Base-by-base conservation (phyloP, 2,797 vertebrate species). In the Poeciliopsis presidionis region DNA sequence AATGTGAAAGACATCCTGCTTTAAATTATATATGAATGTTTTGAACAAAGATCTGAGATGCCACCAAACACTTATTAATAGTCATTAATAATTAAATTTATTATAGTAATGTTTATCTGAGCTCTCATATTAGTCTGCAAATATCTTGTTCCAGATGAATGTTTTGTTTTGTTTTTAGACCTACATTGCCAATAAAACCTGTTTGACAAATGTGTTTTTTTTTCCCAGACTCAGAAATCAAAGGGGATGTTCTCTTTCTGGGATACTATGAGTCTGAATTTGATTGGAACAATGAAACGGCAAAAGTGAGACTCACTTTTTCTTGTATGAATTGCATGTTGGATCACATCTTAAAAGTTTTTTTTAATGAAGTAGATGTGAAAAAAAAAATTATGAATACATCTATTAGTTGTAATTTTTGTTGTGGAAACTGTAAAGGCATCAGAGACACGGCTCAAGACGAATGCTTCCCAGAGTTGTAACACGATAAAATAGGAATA, bases 231-330 rank as follows among this genome's bases (percentile, higher is more conserved):
- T 96, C 97, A 7, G 98, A 98, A 91, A 96, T 98, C 90, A 98
- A 97, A 94, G 98, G 97, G 0, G 96, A 97, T 25, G 49, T 99
- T 79, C 95, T 99, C 30, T 97, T 96, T 89, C 95, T 99, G 0
- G 98, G 98, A 73, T 96, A 97, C 92, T 99, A 96, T 82, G 96
- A 96, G 78, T 97, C 97, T 0, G 97, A 98, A 61, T 98, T 98
- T 78, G 95, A 98, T 90, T 99, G 98, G 98, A 95, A 93, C 45
- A 97, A 98, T 33, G 97, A 98, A 91, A 96, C 96, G 0, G 97
- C 97, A 75, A 98, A 99, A 97, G 98, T 99, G 87, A 84, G 76
- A 39, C 73, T 69, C 0, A 22, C 33, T 72, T 0, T 73, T 33
- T 72, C 65, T 4, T 51, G 18, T 6, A 30, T 72, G 3, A 39